Conservation (phyloP, 2,113 vertebrate genomes). For the Nibea coibor region DNA sequence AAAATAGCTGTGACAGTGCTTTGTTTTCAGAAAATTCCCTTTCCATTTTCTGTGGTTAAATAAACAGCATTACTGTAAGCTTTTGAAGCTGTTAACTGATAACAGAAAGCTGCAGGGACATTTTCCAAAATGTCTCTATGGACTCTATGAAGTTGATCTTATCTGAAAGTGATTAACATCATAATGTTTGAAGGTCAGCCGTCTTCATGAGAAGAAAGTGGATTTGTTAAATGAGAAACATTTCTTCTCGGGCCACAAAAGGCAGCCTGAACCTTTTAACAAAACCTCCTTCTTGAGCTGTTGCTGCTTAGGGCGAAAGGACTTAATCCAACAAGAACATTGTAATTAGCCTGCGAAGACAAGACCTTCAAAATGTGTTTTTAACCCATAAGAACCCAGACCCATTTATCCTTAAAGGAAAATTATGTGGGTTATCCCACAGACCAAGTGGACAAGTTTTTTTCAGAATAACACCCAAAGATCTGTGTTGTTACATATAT, state of each 20-base stretch:
- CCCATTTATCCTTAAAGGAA: too few species aligned
- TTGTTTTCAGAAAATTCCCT: not conserved
- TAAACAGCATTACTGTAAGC: not conserved
- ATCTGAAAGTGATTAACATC: slow-evolving; percentile 34
- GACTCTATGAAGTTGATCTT: not conserved
- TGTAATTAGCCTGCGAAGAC: slow-evolving; percentile 24
- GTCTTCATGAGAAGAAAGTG: slow-evolving; percentile 1
- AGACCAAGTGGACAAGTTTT: too few species aligned
- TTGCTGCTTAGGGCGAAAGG: slow-evolving; percentile 10
- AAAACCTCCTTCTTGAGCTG: slow-evolving; percentile 26
- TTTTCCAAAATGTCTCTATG: not conserved
- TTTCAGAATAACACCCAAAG: too few species aligned
- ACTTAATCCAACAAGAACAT: slow-evolving; percentile 37
- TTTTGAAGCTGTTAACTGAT: slow-evolving; percentile 13
- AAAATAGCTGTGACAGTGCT: not conserved
- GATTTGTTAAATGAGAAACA: slow-evolving; percentile 38
- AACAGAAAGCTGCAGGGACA: slow-evolving; percentile 6
- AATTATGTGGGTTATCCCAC: too few species aligned
- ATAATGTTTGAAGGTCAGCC: slow-evolving; percentile 31
- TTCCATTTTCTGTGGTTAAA: not conserved
- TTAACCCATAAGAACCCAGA: too few species aligned
- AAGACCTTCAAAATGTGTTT: slow-evolving; percentile 13
- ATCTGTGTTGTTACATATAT: too few species aligned
- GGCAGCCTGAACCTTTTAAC: not conserved
- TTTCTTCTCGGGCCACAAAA: slow-evolving; percentile 14